A percentile compares a stretch with the other conserved stretches of the same genome.
Conservation (phyloP, 1,140 invertebrate genomes). For the Hylaeus anthracinus region DNA sequence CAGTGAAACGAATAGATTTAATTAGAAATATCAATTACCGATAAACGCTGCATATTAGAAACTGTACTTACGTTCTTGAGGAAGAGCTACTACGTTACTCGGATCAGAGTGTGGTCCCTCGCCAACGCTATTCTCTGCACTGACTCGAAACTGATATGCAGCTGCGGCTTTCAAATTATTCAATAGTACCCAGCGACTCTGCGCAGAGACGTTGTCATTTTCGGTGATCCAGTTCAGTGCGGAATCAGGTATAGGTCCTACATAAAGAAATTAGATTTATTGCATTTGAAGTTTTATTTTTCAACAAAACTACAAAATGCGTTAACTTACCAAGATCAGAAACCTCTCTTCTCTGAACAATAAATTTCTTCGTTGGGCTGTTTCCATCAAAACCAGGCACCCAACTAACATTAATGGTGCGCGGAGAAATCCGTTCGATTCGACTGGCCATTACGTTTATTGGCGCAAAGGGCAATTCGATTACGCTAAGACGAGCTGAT, state of each 20-base stretch:
- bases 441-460: slow-evolving; percentile 90
- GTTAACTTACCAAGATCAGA: slow-evolving; percentile 87
- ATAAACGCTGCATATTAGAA: not conserved
- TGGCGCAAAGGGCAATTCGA: slow-evolving; percentile 96
- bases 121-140: slow-evolving; percentile 96
- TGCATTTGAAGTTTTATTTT: not conserved
- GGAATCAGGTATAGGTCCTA: slow-evolving; percentile 90
- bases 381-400: slow-evolving; percentile 98
- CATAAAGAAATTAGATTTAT: slow-evolving; percentile 42
- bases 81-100: slow-evolving; percentile 92
- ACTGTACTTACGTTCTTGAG: slow-evolving; percentile 92
- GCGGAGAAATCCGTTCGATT: slow-evolving; percentile 81
- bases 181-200: slow-evolving; percentile 89
- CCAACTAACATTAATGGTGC: slow-evolving; percentile 94
- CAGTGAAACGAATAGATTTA: not conserved
- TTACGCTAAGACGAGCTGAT: slow-evolving; percentile 91
- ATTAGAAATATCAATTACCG: not conserved
- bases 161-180: slow-evolving; percentile 95
- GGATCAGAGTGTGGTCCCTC: slow-evolving; percentile 94
- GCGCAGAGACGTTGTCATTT: slow-evolving; percentile 91
- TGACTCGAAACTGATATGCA: slow-evolving; percentile 97
- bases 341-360: slow-evolving; percentile 94
- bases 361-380: slow-evolving; percentile 95
- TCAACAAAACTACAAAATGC: slow-evolving; percentile 40
- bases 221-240: slow-evolving; percentile 94